These are phyloP conservation scores for Sialia sialis DNA, from an alignment of 2,113 vertebrate genomes.

Conservation along the genomic window DNA sequence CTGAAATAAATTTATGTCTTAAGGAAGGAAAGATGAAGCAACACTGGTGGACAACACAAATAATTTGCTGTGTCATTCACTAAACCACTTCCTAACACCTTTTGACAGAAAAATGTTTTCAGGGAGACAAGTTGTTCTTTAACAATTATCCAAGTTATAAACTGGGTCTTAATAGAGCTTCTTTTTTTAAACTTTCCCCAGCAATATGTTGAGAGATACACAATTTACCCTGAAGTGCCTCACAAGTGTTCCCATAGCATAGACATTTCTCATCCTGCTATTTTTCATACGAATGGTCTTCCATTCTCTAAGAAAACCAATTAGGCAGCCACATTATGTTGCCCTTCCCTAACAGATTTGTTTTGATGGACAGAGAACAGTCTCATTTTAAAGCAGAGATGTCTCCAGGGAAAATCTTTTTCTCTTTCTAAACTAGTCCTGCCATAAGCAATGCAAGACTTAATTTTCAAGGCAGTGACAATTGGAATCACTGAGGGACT, in stretches of 20 bases:
- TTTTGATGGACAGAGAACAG: not conserved
- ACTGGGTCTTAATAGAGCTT: not conserved
- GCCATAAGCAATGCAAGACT: not conserved
- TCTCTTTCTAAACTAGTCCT: not conserved
- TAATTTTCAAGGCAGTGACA: conserved; percentile 6
- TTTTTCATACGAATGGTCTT: not conserved
- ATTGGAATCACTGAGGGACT: not conserved
- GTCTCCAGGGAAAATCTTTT: not conserved
- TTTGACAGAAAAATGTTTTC: not conserved
- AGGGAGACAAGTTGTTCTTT: not conserved
- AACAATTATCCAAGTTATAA: not conserved
- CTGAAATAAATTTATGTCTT: not conserved
- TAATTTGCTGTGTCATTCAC: not conserved
- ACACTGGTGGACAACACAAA: not conserved
- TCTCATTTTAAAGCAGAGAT: not conserved
- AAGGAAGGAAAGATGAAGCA: not conserved
- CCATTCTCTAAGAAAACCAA: not conserved
- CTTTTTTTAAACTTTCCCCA: not conserved
- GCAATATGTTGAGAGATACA: not conserved
- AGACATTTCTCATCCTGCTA: not conserved
- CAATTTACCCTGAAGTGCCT: not conserved
- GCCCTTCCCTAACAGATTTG: not conserved
- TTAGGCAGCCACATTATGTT: not conserved
- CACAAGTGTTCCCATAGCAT: not conserved
- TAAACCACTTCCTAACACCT: not conserved